Evolutionary conservation across 1,140 invertebrate genomes (phyloP).

Genomic region (Drosophila nasuta): DNA sequence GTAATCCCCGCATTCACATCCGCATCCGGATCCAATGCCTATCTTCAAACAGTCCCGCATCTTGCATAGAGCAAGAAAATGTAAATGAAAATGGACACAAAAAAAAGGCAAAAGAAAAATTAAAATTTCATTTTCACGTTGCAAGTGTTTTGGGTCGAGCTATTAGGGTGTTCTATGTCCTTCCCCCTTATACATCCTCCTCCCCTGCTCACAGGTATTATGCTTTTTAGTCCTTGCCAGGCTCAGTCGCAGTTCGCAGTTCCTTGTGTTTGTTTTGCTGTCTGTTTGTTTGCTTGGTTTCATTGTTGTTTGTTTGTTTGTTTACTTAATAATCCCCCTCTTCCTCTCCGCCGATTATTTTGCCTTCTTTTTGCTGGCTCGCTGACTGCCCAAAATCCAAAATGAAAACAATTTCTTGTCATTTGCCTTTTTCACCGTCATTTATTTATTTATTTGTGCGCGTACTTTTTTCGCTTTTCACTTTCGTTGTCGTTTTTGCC

Average conservation of each 20-base stretch:
- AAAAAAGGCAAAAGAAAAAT: slow-evolving; percentile 51
- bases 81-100: slow-evolving; percentile 14
- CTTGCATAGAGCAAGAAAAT: slow-evolving; percentile 17
- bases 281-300: slow-evolving; percentile 73
- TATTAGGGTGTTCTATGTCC: slow-evolving; percentile 19
- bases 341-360: not conserved
- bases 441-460: slow-evolving; percentile 31
- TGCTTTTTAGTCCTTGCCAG: not conserved
- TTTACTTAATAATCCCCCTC: slow-evolving; percentile 51
- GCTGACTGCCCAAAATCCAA: slow-evolving; percentile 18
- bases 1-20: slow-evolving; percentile 16
- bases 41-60: slow-evolving; percentile 23
- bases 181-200: not conserved
- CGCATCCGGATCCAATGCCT: slow-evolving; percentile 1
- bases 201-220: not conserved
- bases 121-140: slow-evolving; percentile 75
- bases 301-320: slow-evolving; percentile 76
- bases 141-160: slow-evolving; percentile 7
- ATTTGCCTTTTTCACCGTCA: slow-evolving; percentile 38
- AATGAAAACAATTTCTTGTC: slow-evolving; percentile 70
- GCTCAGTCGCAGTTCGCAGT: slow-evolving; percentile 3
- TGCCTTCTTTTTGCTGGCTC: not conserved
- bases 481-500: slow-evolving; percentile 15
- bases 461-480: slow-evolving; percentile 12
- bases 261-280: slow-evolving; percentile 61